A percentile compares a stretch with the other conserved stretches of the same genome.
These are phyloP conservation scores for Gulo gulo DNA, from an alignment of 2,113 vertebrate species.

Conservation along the genomic window DNA sequence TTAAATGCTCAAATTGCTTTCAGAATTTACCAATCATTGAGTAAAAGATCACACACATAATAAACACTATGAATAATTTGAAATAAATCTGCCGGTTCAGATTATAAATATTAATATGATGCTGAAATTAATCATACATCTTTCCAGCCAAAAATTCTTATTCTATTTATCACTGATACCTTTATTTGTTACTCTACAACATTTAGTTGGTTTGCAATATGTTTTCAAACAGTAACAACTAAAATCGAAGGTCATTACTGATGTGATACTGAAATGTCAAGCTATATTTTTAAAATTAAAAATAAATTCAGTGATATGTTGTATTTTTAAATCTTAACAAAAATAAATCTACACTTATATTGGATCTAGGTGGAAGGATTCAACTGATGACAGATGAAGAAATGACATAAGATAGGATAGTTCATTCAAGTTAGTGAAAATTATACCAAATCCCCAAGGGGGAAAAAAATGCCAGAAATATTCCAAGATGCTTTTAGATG, in stretches of 20 bases:
- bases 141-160: slow-evolving; percentile 22
- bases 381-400: background rate
- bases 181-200: background rate
- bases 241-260: background rate
- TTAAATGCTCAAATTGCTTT: slow-evolving; percentile 57
- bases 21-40: slow-evolving; percentile 48
- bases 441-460: background rate
- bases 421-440: background rate
- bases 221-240: slow-evolving; percentile 25
- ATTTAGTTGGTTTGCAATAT: slow-evolving; percentile 36
- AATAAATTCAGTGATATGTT: background rate
- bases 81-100: background rate
- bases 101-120: slow-evolving; percentile 50
- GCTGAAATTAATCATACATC: background rate
- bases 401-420: background rate
- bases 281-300: slow-evolving; percentile 36
- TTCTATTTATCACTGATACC: background rate
- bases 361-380: background rate
- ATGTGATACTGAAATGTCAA: slow-evolving; percentile 29
- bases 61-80: slow-evolving; percentile 42
- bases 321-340: background rate
- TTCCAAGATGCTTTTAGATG: background rate
- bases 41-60: slow-evolving; percentile 9
- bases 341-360: background rate
- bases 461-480: background rate